Evolutionary conservation across 2,888 invertebrate genomes (phyloP), one percentile per base, ranked within the genome.

Genomic region (Mantis religiosa): DNA sequence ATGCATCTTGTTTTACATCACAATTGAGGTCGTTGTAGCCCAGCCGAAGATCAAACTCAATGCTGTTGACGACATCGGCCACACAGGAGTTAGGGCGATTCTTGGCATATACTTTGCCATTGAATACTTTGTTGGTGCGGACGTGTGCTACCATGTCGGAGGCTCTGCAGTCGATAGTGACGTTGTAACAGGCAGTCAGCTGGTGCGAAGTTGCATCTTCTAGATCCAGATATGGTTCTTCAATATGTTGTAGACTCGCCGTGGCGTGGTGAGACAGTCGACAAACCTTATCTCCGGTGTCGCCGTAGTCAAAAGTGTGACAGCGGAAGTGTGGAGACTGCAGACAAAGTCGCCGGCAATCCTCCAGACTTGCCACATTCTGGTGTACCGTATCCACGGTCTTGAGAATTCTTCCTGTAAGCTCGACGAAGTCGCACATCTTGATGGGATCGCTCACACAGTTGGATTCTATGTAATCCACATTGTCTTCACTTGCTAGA

Each of bases 31-130:
- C 93, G 86, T 93, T 91, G 91, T 93, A 94, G 54, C 93, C 92
- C 92, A 94, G 92, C 28, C 90, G 91, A 85, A 94, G 92, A 85
- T 93, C 93, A 89, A 94, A 94, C 71, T 92, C 92, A 86, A 93
- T 91, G 89, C 92, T 91, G 90, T 93, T 93, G 54, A 91, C 91
- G 71, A 94, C 93, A 90, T 94, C 93, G 14, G 92, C 91, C 34
- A 93, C 93, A 90, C 94, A 94, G 2, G 93, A 92, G 90, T 93
- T 93, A 82, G 94, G 94, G n/a, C 93, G 91, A 83, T 92, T 92
- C 89, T 93, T 93, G 85, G 93, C 93, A 91, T 94, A 94, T 25
- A 94, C 92, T 91, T 94, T 94, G 14, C 93, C 94, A 91, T 93
- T 93, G 91, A 94, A 94, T 54, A 93, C 91, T 90, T 93, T 92